Conservation (phyloP, 2,888 invertebrate genomes). For the Eupithecia centaureata region DNA sequence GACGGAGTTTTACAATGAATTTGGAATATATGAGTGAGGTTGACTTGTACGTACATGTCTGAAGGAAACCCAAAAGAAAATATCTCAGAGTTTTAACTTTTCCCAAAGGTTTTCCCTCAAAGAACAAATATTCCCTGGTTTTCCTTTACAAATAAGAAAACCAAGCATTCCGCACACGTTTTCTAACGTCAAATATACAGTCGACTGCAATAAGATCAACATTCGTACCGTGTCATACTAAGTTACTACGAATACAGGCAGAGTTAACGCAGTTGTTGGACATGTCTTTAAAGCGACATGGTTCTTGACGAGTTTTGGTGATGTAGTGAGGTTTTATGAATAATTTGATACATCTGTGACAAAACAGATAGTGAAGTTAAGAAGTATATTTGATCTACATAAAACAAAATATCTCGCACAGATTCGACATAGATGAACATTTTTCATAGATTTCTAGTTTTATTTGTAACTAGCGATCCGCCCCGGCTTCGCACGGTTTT, state of each 20-base stretch:
- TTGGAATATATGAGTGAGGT: no score
- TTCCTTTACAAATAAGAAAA: background rate
- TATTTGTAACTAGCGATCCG: no score
- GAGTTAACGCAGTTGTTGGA: background rate
- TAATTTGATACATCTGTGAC: background rate
- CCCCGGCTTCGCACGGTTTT: no score
- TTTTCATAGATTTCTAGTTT: background rate
- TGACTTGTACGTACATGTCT: no score
- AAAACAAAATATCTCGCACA: background rate
- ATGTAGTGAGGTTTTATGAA: background rate
- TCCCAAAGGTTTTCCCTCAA: background rate
- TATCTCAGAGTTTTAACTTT: background rate
- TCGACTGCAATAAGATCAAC: slow-evolving; percentile 1
- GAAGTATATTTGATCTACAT: background rate
- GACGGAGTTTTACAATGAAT: no score
- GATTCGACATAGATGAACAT: background rate
- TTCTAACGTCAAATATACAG: background rate
- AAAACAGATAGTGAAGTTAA: background rate
- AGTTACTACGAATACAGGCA: background rate
- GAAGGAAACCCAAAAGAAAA: background rate
- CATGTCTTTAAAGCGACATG: background rate
- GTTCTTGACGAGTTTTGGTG: background rate
- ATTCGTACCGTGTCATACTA: background rate
- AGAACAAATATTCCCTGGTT: slow-evolving; percentile 1
- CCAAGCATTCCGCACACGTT: background rate